Evolutionary conservation across 2,888 invertebrate species (phyloP).

Genomic region (Microplitis deprimator): DNA sequence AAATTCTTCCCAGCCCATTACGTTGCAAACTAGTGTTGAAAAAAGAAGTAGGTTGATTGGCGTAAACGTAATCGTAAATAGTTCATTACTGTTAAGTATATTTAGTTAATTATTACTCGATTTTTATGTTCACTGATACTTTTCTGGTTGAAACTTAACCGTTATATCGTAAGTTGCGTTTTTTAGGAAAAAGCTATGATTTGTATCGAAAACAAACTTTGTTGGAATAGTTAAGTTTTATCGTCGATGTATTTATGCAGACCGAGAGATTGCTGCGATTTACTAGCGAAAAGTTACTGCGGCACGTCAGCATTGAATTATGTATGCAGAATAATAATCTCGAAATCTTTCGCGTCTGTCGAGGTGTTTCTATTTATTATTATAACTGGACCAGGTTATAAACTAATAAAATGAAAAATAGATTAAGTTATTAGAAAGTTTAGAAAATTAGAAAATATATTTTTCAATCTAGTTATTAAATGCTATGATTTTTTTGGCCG

Average conservation of each 20-base stretch:
- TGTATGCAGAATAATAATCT: conserved; percentile 53
- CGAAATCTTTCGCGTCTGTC: conserved; percentile 61
- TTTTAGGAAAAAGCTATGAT: no score
- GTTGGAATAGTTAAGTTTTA: no score
- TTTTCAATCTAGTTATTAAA: not conserved
- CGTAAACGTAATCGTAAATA: conserved; percentile 17
- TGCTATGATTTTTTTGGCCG: not conserved
- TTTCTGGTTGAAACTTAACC: not conserved
- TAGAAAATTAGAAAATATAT: not conserved
- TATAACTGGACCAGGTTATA: conserved; percentile 37
- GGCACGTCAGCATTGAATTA: conserved; percentile 51
- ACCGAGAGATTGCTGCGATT: conserved; percentile 48
- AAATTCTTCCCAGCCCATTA: conserved; percentile 49
- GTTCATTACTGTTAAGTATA: not conserved
- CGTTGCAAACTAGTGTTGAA: conserved; percentile 5
- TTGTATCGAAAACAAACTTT: no score
- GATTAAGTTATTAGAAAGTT: conserved; percentile 11
- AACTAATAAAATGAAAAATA: conserved; percentile 15
- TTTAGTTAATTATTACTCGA: not conserved
- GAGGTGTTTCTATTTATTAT: conserved; percentile 30
- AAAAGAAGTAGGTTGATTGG: conserved; percentile 27
- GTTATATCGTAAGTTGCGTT: no score
- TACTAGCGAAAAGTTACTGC: conserved; percentile 47
- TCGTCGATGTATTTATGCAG: no score
- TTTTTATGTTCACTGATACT: conserved; percentile 6